Percentiles rank a stretch among this genome's conserved stretches.
Evolutionary conservation across 2,888 invertebrate genomes (phyloP).

Genomic region (Caenorhabditis plicata): DNA sequence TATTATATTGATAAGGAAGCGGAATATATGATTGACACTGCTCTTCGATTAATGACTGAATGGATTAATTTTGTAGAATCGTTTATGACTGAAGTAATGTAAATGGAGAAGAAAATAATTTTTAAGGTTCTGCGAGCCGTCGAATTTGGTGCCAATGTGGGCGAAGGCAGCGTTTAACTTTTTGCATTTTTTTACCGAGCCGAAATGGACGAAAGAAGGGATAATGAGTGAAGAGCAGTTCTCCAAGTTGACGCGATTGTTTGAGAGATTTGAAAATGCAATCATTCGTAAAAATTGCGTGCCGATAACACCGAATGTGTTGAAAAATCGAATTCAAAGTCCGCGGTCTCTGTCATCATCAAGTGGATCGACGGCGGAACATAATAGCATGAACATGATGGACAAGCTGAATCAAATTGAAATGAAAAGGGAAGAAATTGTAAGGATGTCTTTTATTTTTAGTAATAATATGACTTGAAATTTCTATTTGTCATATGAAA

Average conservation of each 20-base stretch:
- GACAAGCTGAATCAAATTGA: slow-evolving; percentile 9
- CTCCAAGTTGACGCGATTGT: slow-evolving; percentile 7
- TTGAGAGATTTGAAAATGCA: slow-evolving; percentile 15
- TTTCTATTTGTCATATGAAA: too few species aligned
- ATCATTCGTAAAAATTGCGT: slow-evolving; percentile 14
- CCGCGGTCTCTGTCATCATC: too few species aligned
- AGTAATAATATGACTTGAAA: too few species aligned
- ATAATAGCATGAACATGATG: slow-evolving; percentile 15
- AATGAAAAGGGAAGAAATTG: slow-evolving; percentile 11
- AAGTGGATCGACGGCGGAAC: slow-evolving; percentile 9
- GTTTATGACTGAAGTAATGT: neutral
- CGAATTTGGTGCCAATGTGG: slow-evolving; percentile 39
- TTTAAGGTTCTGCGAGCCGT: neutral
- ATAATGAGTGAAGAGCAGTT: slow-evolving; percentile 26
- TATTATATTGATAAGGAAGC: slow-evolving; percentile 17
- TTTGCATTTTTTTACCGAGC: slow-evolving; percentile 36
- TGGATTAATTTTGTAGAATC: slow-evolving; percentile 18
- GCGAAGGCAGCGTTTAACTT: slow-evolving; percentile 40
- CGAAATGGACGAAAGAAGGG: slow-evolving; percentile 30
- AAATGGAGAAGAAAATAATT: neutral
- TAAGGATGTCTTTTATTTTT: too few species aligned
- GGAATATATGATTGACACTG: slow-evolving; percentile 22
- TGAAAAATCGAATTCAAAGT: slow-evolving; percentile 13
- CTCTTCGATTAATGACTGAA: slow-evolving; percentile 9
- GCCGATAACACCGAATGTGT: slow-evolving; percentile 3